Percentiles rank a stretch among this genome's conserved stretches.
Evolutionary conservation across 2,113 vertebrate species (phyloP).

Genomic region (Bubo bubo): DNA sequence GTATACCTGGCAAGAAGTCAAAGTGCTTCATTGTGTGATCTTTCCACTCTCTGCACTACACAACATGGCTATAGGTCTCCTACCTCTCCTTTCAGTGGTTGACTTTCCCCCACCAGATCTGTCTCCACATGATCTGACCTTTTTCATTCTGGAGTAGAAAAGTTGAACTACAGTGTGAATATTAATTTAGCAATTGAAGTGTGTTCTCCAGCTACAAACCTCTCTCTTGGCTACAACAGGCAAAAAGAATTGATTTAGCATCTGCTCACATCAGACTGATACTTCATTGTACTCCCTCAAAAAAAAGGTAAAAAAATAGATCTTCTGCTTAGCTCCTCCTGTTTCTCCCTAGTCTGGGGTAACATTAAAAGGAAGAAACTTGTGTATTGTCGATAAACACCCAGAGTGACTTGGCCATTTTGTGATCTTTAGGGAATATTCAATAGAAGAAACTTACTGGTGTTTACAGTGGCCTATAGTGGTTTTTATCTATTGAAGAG

Average conservation of each 20-base stretch:
- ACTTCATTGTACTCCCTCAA: background rate
- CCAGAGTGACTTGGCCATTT: background rate
- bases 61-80: background rate
- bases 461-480: background rate
- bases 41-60: background rate
- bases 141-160: background rate
- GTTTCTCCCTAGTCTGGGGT: background rate
- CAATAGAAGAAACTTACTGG: background rate
- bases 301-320: background rate
- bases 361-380: background rate
- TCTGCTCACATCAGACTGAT: background rate
- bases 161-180: constrained; percentile 14
- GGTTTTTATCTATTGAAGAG: background rate
- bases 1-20: constrained; percentile 55
- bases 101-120: background rate
- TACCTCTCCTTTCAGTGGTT: background rate
- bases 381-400: background rate
- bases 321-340: background rate
- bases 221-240: background rate
- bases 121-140: background rate
- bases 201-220: background rate
- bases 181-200: constrained; percentile 27
- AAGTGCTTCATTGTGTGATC: constrained; percentile 34
- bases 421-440: background rate
- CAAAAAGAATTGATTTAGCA: background rate